A percentile compares a stretch with the other conserved stretches of the same genome.
Conservation (phyloP, 2,113 vertebrate genomes). For the Labrus mixtus region DNA sequence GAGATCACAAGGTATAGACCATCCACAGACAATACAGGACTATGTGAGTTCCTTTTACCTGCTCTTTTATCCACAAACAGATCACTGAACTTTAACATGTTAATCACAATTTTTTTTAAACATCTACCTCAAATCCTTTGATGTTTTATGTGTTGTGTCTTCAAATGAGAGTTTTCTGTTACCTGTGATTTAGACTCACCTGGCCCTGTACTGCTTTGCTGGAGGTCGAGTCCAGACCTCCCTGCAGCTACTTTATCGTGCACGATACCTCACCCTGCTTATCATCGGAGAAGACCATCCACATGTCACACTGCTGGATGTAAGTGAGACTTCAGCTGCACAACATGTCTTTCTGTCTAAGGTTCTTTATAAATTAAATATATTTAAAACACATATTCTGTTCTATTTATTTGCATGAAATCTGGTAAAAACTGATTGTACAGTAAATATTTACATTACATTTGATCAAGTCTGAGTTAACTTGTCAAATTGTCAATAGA, state of each 20-base stretch:
- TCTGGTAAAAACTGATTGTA: no score
- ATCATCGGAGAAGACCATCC: conserved; percentile 95
- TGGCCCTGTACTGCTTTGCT: conserved; percentile 95
- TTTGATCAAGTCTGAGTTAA: no score
- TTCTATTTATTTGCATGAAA: neutral
- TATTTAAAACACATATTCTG: no score
- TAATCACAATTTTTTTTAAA: neutral
- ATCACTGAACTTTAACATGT: neutral
- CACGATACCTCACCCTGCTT: conserved; percentile 93
- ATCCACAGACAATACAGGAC: conserved; percentile 95
- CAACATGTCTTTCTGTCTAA: neutral
- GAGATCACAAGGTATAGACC: conserved; percentile 91
- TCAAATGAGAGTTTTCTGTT: neutral
- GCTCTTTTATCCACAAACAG: neutral
- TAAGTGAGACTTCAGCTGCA: conserved; percentile 76
- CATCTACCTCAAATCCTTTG: neutral
- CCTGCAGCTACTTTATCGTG: conserved; percentile 90
- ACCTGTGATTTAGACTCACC: conserved; percentile 84
- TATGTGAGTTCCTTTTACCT: conserved; percentile 83
- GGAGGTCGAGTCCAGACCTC: conserved; percentile 89
- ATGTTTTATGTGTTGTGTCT: neutral
- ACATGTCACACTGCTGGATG: conserved; percentile 91
- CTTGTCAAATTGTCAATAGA: no score
- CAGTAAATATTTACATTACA: no score
- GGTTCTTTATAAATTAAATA: neutral